Evolutionary conservation across 2,797 vertebrate genomes (phyloP), one percentile per base, ranked within the genome.

Genomic region (Amblyraja radiata): DNA sequence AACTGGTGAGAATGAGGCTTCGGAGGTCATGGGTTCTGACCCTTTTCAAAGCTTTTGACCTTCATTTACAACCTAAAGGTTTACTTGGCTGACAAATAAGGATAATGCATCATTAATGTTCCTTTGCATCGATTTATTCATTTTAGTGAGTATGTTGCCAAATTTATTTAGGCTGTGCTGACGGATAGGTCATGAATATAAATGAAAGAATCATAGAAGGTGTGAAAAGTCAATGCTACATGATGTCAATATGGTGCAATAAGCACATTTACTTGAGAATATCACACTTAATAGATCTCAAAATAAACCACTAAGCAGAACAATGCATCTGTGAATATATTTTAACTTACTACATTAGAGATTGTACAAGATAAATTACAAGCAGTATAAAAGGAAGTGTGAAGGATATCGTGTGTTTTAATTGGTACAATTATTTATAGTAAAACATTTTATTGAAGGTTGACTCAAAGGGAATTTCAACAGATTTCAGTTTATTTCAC

Each of bases 71-170:
- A 94, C 94, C 95, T 95, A 95, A 96, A 96, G 96, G 96, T 96
- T 96, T 96, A 95, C 97, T 97, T 96, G 97, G 96, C 97, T 97
- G 97, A 98, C 96, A 96, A 98, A 97, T 97, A 97, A 97, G 98
- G 97, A 98, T 98, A 98, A 99, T 99, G 97, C 97, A 97, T 98
- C 98, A 98, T 99, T 98, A 98, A 99, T 99, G 98, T 97, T 97
- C 97, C 97, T 98, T 97, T 97, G 95, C 96, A 99, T 99, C 96
- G 98, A 99, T 98, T 97, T 96, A 96, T 97, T 97, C 95, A 93
- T 97, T 96, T 96, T 98, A 97, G 97, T 96, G 96, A 96, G 96
- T 97, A 94, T 97, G 97, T 97, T 97, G 97, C 97, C 97, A 98
- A 98, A 98, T 98, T 98, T 99, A 98, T 98, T 98, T 98, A 97